These are phyloP conservation scores for Drosophila burlai DNA, from an alignment of 1,140 invertebrate species.

Conservation along the genomic window DNA sequence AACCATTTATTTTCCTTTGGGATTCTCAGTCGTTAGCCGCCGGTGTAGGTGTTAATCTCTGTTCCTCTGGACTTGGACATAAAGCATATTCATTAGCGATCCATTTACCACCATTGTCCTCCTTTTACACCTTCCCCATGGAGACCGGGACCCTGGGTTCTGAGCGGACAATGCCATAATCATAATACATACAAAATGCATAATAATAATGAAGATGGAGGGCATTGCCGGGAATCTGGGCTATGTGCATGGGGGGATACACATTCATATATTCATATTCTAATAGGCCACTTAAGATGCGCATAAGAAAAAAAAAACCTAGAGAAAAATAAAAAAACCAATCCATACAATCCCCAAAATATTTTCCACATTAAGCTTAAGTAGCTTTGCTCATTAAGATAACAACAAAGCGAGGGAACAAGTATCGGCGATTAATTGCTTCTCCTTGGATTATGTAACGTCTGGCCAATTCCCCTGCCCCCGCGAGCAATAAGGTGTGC, in stretches of 20 bases:
- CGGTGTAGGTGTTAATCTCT: conserved; percentile 38
- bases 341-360: conserved; percentile 60
- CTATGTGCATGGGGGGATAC: not conserved
- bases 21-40: not conserved
- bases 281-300: conserved; percentile 73
- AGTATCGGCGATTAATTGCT: conserved; percentile 61
- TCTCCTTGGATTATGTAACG: conserved; percentile 59
- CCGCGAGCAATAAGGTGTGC: conserved; percentile 50
- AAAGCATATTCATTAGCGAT: conserved; percentile 44
- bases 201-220: conserved; percentile 53
- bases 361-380: conserved; percentile 70
- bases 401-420: conserved; percentile 11
- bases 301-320: conserved; percentile 21
- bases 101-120: conserved; percentile 35
- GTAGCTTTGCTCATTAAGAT: conserved; percentile 75
- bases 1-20: not conserved
- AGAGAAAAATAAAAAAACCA: conserved; percentile 26
- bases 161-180: conserved; percentile 61
- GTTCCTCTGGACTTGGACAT: conserved; percentile 13
- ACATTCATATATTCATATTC: conserved; percentile 74
- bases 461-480: conserved; percentile 15
- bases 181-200: conserved; percentile 61
- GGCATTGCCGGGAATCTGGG: conserved; percentile 1
- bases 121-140: conserved; percentile 54
- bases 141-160: conserved; percentile 1